Base-by-base conservation (phyloP, 2,888 invertebrate species). In the Yponomeuta malinellus region DNA sequence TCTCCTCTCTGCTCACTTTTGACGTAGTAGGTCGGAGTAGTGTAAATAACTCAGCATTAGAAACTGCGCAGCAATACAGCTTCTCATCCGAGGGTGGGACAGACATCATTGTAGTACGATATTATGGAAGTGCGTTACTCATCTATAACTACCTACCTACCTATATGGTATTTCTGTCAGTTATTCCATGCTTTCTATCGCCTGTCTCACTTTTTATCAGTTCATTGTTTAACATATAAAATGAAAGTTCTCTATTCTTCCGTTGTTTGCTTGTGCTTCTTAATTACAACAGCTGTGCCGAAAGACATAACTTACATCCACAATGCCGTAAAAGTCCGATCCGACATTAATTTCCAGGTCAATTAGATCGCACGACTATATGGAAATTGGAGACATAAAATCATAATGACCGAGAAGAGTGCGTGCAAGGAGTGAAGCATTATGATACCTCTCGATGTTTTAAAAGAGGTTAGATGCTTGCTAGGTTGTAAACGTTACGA, bases 61-160 rank as follows among this genome's bases (percentile, higher is more conserved):
- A 59, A 59, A 52, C 52, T 52, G 52, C 52, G 52, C 52, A 59
- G 12, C 52, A 59, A 12, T 59, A 59, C 52, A 59, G 15, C 52
- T 12, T 59, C 52, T 66, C 71, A 72, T 72, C 37, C 59, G 71
- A 71, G 73, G 74, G 33, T 33, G 33, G 5, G 72, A 73, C 63
- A 69, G 48, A 29, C 72, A 68, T 71, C 70, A 71, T 72, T 71
- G 43, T 64, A 68, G 68, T 31, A 63, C 63, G 15, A 15, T 15
- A 15, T 15, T 59, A 15, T 59, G 52, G 52, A 59, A 59, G 15
- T 15, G 52, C 15, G 52, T 15, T 59, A 59, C 15, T 3, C 15
- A 43, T 43, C 43, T 43, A 43, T 43, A 43, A 43, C 6, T 43
- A 23, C 23, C 23, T 23, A 23, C 23, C 23, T 23, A 23, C 23